Base-by-base conservation (phyloP, 2,888 invertebrate genomes). In the Hydriomena furcata region DNA sequence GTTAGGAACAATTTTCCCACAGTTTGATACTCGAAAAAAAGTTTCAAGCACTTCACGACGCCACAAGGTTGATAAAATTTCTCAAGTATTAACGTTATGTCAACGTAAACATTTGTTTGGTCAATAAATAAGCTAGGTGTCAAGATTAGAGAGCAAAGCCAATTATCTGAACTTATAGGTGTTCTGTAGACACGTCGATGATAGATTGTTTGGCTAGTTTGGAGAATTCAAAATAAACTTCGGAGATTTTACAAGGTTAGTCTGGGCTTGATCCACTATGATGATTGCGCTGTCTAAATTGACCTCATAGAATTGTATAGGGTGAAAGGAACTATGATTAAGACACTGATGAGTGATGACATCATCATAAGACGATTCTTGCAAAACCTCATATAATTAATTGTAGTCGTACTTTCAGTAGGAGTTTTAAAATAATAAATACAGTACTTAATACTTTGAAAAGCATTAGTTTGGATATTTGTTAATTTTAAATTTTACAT, bases 131-230 rank as follows among this genome's bases (percentile, higher is more conserved):
- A 48, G 32, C 49, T 37, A 45, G 38, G 53, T 49, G 53, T 55
- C 55, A 55, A 61, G 61, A 61, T 61, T 61, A 61, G 57, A 53
- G 50, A 40, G 44, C 30, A 55, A 73, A 74, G 63, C 71, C 71
- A 71, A 73, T 74, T 73, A 73, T 56, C 61, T 61, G 58, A 66
- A 71, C 71, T 74, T 74, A 66, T 71, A 73, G 48, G 65, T 55
- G 52, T 60, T 65, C 65, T 57, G 52, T 51, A 43, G 58, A 53
- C 52, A 35, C 35, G 48, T 34, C 46, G 44, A 44, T 52, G 42
- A 52, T 24, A 46, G 40, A 53, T 52, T 40, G 43, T 45, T 55
- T 32, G 43, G 47, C 60, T 51, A 58, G 57, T 55, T 58, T 53
- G 36, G 41, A 48, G 45, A 52, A 52, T 52, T 46, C 44, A 55